Evolutionary conservation across 1,140 invertebrate genomes (phyloP), one percentile per base, ranked within the genome.

Genomic region (Phortica variegata): DNA sequence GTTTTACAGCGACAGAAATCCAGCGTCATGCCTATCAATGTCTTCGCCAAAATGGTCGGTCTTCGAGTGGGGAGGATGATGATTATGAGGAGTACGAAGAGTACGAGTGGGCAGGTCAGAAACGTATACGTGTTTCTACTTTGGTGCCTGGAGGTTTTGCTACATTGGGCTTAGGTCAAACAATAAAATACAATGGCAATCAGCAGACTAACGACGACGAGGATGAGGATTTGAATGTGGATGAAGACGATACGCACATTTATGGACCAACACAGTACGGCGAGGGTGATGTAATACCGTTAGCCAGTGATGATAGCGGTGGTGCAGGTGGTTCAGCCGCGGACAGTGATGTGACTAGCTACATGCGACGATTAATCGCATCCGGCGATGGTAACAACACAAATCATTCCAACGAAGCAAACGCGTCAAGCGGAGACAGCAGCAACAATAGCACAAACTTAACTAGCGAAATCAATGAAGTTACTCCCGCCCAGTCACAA

Each of bases 261-360:
- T 96, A 89, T 68, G 93, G 92, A 1, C 86, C 87, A 6, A 79
- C 89, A 9, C 93, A 95, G 76, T 95, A 91, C 65, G 86, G 84
- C 17, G 88, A 89, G 52, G 80, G 80, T 0, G 87, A 91, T 78
- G 84, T 91, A 12, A 81, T 85, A 31, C 79, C 84, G 12, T 75
- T 80, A 16, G 75, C 78, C 13, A 81, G 82, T 43, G 82, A 83
- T 2, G 71, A 78, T 15, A 55, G 58, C n/a, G 69, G 69, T 32
- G 51, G 71, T 9, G 55, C 49, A 7, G 60, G 57, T 42, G 55
- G 60, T 0, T 58, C 57, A 6, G 52, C 62, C 10, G 58, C 53
- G 13, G 77, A 77, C 0, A 68, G 75, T 17, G 81, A 85, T 45
- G 80, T 84, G 29, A 81, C 80, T 43, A 83, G 81, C 45, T 79